Percentiles rank a stretch among this genome's conserved stretches.
These are phyloP conservation scores for Xestobium rufovillosum DNA, from an alignment of 2,888 invertebrate species.

Conservation along the genomic window DNA sequence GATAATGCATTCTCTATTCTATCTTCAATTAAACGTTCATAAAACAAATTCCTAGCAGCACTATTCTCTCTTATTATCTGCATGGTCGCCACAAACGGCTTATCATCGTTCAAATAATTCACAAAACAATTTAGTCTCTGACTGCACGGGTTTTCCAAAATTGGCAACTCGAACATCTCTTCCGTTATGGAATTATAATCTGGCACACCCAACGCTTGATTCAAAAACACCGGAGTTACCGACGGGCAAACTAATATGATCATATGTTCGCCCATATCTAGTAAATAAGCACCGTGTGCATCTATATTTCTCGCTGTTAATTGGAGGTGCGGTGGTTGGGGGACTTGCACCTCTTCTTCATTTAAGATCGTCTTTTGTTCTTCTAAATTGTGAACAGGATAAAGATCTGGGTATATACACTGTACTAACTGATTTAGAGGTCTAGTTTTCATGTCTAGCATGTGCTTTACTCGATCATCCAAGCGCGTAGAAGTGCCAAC, in stretches of 20 bases:
- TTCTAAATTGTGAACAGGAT: conserved; percentile 70
- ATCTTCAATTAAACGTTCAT: conserved; percentile 89
- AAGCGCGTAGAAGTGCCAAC: conserved; percentile 80
- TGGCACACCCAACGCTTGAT: conserved; percentile 68
- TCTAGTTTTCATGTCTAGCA: conserved; percentile 87
- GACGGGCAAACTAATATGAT: conserved; percentile 78
- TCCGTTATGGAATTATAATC: conserved; percentile 69
- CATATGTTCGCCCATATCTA: conserved; percentile 81
- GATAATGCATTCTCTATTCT: conserved; percentile 88
- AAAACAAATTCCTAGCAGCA: conserved; percentile 70
- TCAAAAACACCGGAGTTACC: conserved; percentile 65
- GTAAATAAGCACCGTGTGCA: conserved; percentile 81
- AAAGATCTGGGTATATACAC: conserved; percentile 85
- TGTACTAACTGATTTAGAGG: conserved; percentile 77
- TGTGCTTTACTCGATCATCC: conserved; percentile 88
- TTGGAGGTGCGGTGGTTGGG: conserved; percentile 72
- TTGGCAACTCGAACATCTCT: conserved; percentile 71
- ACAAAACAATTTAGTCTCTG: conserved; percentile 72
- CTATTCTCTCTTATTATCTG: conserved; percentile 90
- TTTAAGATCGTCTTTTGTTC: conserved; percentile 35
- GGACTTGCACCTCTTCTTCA: conserved; percentile 41
- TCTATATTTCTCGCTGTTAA: conserved; percentile 76
- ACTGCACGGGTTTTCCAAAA: conserved; percentile 65
- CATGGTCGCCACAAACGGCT: conserved; percentile 71
- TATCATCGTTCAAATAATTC: conserved; percentile 73